Percentiles rank a stretch among this genome's conserved stretches.
These are phyloP conservation scores for Lacerta bilineata DNA, from an alignment of 2,797 vertebrate species.

Conservation along the genomic window DNA sequence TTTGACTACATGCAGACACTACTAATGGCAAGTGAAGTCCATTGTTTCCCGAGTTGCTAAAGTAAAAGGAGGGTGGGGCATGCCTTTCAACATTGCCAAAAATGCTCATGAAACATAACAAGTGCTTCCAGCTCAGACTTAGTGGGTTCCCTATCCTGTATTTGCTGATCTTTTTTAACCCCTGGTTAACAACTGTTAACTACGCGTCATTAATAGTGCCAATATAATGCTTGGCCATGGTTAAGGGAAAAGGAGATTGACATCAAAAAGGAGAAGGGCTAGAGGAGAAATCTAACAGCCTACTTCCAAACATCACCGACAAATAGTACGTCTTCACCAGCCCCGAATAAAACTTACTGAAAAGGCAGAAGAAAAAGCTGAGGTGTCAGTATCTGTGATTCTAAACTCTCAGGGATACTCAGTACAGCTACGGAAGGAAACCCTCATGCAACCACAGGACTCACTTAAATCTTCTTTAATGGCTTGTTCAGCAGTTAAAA, in stretches of 20 bases:
- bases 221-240: neutral
- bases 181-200: neutral
- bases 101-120: neutral
- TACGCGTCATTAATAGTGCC: neutral
- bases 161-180: neutral
- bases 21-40: neutral
- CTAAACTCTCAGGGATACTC: neutral
- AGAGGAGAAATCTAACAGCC: neutral
- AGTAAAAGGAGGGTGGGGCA: neutral
- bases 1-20: neutral
- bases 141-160: neutral
- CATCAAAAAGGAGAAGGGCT: neutral
- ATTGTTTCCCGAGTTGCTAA: neutral
- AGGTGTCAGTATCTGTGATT: neutral
- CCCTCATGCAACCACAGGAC: neutral
- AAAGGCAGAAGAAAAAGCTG: neutral
- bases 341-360: neutral
- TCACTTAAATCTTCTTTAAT: conserved; percentile 17
- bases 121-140: neutral
- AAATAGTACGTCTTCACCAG: neutral
- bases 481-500: conserved; percentile 9
- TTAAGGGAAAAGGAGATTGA: neutral
- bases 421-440: neutral
- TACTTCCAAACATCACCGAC: neutral
- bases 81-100: neutral